Evolutionary conservation across 2,113 vertebrate genomes (phyloP).

Genomic region (Pachyramphus minor): DNA sequence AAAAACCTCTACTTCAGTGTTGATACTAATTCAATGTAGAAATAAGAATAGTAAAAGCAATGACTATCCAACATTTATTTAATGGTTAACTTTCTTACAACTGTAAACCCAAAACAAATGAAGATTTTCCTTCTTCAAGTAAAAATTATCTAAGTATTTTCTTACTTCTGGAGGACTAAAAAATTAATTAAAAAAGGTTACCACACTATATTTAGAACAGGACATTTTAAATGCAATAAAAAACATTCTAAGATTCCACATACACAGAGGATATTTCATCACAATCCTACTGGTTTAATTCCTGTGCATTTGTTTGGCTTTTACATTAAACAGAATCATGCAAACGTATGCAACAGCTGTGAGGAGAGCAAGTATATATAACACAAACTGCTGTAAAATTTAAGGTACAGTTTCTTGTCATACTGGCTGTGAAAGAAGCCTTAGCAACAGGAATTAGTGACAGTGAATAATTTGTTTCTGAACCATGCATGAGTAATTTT

Average conservation of each 20-base stretch:
- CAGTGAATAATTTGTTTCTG: neutral
- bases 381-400: neutral
- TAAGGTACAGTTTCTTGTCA: neutral
- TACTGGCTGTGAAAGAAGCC: neutral
- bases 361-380: neutral
- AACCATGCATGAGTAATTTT: neutral
- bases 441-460: neutral
- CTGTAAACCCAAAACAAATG: neutral
- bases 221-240: neutral
- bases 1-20: neutral
- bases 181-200: neutral
- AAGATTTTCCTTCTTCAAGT: neutral
- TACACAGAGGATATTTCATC: neutral
- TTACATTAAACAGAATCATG: neutral
- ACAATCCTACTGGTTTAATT: neutral
- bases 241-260: neutral
- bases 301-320: neutral
- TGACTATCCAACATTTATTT: neutral
- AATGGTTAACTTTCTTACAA: neutral
- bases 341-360: rapidly evolving
- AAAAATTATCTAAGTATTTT: neutral
- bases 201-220: neutral
- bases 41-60: neutral
- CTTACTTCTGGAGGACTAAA: neutral
- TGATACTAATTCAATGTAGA: neutral